Evolutionary conservation across 2,797 vertebrate genomes (phyloP), one percentile per base, ranked within the genome.

Genomic region (Megaceryle alcyon): DNA sequence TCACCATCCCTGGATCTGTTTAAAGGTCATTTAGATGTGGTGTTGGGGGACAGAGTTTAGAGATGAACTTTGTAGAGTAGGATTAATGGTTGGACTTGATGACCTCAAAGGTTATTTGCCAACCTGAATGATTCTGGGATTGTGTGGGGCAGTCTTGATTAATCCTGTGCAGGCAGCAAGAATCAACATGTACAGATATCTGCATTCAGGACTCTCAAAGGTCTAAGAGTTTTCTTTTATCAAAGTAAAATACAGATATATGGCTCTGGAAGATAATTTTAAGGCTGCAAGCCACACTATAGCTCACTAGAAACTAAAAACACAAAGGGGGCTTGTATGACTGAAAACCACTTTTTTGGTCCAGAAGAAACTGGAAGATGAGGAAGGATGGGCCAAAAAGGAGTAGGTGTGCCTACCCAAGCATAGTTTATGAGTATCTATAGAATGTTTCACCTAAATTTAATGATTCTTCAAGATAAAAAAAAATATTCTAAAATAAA

Each of bases 61-160:
- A 39, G 39, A 12, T 39, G 39, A 39, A 37, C 37, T 37, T 37
- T 37, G 37, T 37, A 37, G 39, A 39, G 39, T 39, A 39, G 39
- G 39, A 39, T 39, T 39, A 39, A 12, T 13, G 39, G 39, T 39
- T 39, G 39, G 39, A 39, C 39, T 39, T 39, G 39, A 39, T 39
- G 39, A 39, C 12, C 39, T 13, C 39, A 39, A 39, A 12, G 39
- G 39, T 14, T 14, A 39, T 39, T 39, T 39, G 5, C 39, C 39
- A 39, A 39, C 39, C 39, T 39, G 12, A 39, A 39, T 39, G 39
- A 39, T 13, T 39, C 39, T 39, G 12, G 5, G 39, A 39, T 39
- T 39, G 39, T 39, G 18, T 96, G 93, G 97, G 97, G 97, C 97
- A 97, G 97, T 86, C 95, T 96, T 97, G 96, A 98, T 98, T 98